A percentile compares a stretch with the other conserved stretches of the same genome.
Evolutionary conservation across 2,888 invertebrate genomes (phyloP).

Genomic region (Apamea crenata): DNA sequence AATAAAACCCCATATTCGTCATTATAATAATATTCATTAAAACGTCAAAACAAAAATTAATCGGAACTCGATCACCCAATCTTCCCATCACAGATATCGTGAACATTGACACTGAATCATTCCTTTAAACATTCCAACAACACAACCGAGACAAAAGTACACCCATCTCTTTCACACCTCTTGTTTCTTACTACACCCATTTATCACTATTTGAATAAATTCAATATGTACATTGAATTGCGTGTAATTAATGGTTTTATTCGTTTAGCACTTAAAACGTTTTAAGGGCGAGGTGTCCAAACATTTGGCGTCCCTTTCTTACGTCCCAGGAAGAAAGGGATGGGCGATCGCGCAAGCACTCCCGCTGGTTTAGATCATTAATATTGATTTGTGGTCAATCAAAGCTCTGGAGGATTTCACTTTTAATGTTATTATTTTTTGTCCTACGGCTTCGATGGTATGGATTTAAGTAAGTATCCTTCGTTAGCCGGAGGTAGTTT

Average conservation of each 20-base stretch:
- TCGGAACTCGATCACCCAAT: conserved; percentile 61
- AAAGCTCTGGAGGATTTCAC: conserved; percentile 89
- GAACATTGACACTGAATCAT: conserved; percentile 78
- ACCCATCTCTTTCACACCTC: conserved; percentile 82
- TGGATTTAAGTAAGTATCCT: conserved; percentile 72
- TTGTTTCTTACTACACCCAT: conserved; percentile 84
- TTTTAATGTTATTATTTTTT: conserved; percentile 88
- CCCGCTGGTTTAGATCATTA: conserved; percentile 90
- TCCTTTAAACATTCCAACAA: conserved; percentile 75
- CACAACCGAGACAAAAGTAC: conserved; percentile 52
- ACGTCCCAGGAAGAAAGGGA: conserved; percentile 72
- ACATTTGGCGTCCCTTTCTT: conserved; percentile 79
- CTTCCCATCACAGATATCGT: conserved; percentile 67
- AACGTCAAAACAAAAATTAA: conserved; percentile 66
- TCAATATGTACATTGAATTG: conserved; percentile 91
- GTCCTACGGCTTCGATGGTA: conserved; percentile 67
- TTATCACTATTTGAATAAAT: conserved; percentile 91
- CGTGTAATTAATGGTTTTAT: conserved; percentile 90
- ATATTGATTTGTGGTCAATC: conserved; percentile 91
- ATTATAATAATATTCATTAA: conserved; percentile 63
- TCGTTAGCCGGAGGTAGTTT: conserved; percentile 75
- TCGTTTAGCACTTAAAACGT: conserved; percentile 90
- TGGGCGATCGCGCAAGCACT: conserved; percentile 78
- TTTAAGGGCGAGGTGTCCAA: conserved; percentile 90
- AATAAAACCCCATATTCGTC: conserved; percentile 18